phyloP scores from a whole-genome alignment of 2,113 vertebrate genomes.

The Mirza zaza region DNA sequence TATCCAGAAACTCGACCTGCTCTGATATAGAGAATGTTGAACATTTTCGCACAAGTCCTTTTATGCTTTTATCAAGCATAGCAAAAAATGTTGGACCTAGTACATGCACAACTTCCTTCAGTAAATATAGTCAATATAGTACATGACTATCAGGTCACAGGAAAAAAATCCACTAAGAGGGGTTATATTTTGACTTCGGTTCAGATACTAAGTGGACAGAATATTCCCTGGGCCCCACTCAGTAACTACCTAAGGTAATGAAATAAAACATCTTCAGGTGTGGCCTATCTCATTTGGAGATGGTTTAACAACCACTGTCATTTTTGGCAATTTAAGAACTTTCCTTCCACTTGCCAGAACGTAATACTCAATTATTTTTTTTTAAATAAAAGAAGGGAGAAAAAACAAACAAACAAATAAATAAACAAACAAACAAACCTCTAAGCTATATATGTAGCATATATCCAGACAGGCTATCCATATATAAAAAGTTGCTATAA shows the following conservation, averaged over 20 bases:
- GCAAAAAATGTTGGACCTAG: neutral
- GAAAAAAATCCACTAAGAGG: neutral
- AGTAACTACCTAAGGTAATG: neutral
- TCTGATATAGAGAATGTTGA: neutral
- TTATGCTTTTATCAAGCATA: neutral
- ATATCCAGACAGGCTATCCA: neutral
- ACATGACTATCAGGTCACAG: neutral
- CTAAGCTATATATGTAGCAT: neutral
- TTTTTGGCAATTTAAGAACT: neutral
- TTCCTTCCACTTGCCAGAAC: neutral
- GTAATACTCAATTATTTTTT: neutral
- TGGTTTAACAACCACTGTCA: neutral
- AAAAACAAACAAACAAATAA: no score
- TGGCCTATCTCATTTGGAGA: neutral
- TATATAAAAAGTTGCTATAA: neutral
- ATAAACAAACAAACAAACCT: no score
- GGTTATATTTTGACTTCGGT: neutral
- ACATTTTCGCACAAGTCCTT: neutral
- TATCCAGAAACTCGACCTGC: neutral
- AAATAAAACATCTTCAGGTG: neutral
- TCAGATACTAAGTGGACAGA: neutral
- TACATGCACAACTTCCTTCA: neutral
- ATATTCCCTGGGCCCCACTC: neutral
- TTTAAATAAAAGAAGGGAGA: neutral
- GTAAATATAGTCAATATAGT: neutral